Percentiles rank a stretch among this genome's conserved stretches.
Evolutionary conservation across 2,888 invertebrate species (phyloP).

Genomic region (Morpho helenor): DNA sequence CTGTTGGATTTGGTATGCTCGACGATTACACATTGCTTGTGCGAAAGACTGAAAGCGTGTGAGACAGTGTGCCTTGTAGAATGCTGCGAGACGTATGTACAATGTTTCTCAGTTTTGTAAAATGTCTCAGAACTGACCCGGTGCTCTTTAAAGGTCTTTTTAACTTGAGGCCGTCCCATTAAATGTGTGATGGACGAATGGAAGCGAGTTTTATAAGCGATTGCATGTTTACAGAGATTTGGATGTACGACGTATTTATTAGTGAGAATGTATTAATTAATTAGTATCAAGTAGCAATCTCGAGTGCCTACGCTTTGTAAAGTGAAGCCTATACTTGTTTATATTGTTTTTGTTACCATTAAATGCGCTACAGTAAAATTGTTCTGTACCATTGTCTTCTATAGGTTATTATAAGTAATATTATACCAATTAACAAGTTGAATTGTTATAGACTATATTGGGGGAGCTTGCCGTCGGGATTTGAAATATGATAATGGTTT

Average conservation of each 20-base stretch:
- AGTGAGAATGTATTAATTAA: constrained; percentile 68
- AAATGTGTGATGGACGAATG: constrained; percentile 49
- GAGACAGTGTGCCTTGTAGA: constrained; percentile 42
- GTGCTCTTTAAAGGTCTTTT: constrained; percentile 73
- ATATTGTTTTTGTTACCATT: constrained; percentile 78
- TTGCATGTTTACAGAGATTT: constrained; percentile 42
- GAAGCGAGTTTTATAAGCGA: constrained; percentile 41
- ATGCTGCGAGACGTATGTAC: constrained; percentile 45
- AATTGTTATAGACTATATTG: constrained; percentile 65
- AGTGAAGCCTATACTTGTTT: constrained; percentile 72
- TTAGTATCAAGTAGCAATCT: constrained; percentile 76
- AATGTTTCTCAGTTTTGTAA: constrained; percentile 41
- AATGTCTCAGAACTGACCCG: constrained; percentile 69
- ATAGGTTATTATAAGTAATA: constrained; percentile 68
- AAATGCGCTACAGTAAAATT: constrained; percentile 66
- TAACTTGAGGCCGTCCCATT: constrained; percentile 69
- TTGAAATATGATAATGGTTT: constrained; percentile 22
- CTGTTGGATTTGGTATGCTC: constrained; percentile 52
- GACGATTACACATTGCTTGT: constrained; percentile 51
- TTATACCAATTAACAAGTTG: constrained; percentile 77
- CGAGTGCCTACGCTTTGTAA: constrained; percentile 80
- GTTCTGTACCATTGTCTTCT: constrained; percentile 75
- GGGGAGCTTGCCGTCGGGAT: constrained; percentile 40
- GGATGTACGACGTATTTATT: constrained; percentile 74
- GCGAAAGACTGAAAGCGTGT: constrained; percentile 60